These are phyloP conservation scores for Eclectus roratus DNA, from an alignment of 2,113 vertebrate species.

Conservation along the genomic window DNA sequence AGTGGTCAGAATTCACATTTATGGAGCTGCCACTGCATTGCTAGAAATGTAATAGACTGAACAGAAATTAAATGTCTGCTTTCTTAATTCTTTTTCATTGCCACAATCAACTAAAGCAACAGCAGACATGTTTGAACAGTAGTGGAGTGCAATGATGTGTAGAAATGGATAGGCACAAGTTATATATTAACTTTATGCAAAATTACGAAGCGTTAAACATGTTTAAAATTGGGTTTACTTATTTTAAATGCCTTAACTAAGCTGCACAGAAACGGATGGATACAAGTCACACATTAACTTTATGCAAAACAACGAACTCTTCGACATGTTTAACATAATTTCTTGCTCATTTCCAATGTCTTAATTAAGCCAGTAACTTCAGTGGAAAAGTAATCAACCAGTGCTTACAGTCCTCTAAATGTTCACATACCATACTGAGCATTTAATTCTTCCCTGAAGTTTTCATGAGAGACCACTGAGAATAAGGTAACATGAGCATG, in stretches of 20 bases:
- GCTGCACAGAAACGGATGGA: not conserved
- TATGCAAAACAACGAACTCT: conserved; percentile 1
- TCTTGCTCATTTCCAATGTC: conserved; percentile 7
- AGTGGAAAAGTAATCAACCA: not conserved
- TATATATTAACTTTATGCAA: not conserved
- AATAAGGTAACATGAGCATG: not conserved
- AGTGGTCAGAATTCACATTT: not conserved
- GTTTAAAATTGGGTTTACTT: conserved; percentile 9
- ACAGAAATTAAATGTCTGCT: not conserved
- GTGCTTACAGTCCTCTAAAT: not conserved
- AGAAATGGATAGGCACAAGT: not conserved
- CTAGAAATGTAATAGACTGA: not conserved
- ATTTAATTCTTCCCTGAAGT: conserved; percentile 7
- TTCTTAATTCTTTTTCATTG: not conserved
- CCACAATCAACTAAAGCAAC: not conserved
- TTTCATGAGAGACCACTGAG: not conserved
- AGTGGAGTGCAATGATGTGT: not conserved
- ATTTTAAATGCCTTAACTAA: conserved; percentile 16
- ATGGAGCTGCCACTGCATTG: not conserved
- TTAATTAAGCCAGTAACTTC: conserved; percentile 5
- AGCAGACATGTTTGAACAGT: not conserved
- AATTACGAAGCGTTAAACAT: not conserved
- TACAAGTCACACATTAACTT: not conserved
- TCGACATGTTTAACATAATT: not conserved
- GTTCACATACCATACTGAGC: not conserved